Evolutionary conservation across 2,888 invertebrate species (phyloP), one percentile per base, ranked within the genome.

Genomic region (Lysandra bellargus): DNA sequence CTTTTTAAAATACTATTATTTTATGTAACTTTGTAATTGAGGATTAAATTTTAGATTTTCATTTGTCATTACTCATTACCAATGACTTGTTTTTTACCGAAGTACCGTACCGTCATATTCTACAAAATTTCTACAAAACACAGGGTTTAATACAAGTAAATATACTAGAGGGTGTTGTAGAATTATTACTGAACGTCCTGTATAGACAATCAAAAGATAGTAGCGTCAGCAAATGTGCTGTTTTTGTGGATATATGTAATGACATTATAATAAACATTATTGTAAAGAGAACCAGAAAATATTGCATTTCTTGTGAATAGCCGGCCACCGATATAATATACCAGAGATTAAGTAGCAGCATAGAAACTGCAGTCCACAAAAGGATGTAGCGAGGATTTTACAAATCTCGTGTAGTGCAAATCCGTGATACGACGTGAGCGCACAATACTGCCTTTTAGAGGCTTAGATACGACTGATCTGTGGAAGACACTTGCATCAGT

Each of bases 401-500:
- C 30, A 76, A 76, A 57, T 76, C 76, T 76, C 30, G 49, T 76
- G 53, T 57, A 57, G 76, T 81, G 84, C 82, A 83, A 84, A 83
- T 82, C 83, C 84, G 85, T 84, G 83, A 85, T 84, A 86, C 84
- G 85, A 17, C 69, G 69, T 69, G 33, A 69, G 69, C 69, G 69
- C 69, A 69, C 30, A 61, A 23, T 23, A 37, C 69, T 69, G 69
- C 69, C 69, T 69, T 69, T 69, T 69, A 69, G 69, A 37, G 33
- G 33, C 69, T 69, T 69, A 85, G 86, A 93, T 94, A 94, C 92
- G 91, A 89, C 88, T 92, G 93, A 94, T 94, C 93, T 93, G 94
- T 89, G 90, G 91, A 94, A 94, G 94, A 94, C 94, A 93, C 92
- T 91, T 90, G 92, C 93, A 92, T 88, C 89, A 91, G 91, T 91